These are phyloP conservation scores for Pseudopodoces humilis DNA, from an alignment of 2,113 vertebrate species.

Conservation along the genomic window DNA sequence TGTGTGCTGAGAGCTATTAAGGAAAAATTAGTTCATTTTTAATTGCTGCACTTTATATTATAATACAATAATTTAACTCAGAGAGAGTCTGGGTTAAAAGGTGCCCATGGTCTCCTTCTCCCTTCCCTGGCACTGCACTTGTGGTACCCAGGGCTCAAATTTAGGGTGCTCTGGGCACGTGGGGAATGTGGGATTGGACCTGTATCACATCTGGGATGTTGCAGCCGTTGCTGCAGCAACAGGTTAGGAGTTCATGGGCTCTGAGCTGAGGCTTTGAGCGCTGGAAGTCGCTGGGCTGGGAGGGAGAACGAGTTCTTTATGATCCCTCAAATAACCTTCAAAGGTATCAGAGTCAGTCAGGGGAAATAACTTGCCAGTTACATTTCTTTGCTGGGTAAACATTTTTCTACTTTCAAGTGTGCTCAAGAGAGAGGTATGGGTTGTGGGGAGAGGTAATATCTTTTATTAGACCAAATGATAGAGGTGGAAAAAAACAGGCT, in stretches of 20 bases:
- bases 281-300: neutral
- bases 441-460: conserved; percentile 12
- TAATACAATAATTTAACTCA: neutral
- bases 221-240: neutral
- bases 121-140: neutral
- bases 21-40: neutral
- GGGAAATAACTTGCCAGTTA: conserved; percentile 48
- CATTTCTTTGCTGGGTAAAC: conserved; percentile 38
- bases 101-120: neutral
- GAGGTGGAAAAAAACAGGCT: conserved; percentile 15
- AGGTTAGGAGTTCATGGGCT: neutral
- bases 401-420: conserved; percentile 48
- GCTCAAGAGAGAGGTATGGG: conserved; percentile 26
- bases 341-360: neutral
- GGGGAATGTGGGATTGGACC: neutral
- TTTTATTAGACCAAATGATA: conserved; percentile 51
- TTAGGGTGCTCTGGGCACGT: neutral
- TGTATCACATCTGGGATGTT: neutral
- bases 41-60: neutral
- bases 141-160: neutral
- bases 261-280: neutral
- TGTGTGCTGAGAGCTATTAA: neutral
- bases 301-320: conserved; percentile 43
- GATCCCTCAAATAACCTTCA: conserved; percentile 14
- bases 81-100: neutral